Conservation (phyloP, 1,140 invertebrate genomes). For the Rhyacophila brunnea region DNA sequence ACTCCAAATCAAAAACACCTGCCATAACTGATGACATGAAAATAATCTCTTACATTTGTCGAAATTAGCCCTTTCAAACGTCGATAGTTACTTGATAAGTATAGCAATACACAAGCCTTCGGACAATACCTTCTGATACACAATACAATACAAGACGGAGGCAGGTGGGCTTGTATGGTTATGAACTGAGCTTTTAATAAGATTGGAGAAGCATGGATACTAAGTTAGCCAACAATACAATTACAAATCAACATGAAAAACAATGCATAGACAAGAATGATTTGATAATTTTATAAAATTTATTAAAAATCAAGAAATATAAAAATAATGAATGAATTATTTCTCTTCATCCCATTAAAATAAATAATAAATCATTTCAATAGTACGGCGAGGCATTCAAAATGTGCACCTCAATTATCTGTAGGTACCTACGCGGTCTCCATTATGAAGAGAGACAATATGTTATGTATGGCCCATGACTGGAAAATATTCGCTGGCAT, state of each 20-base stretch:
- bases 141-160: conserved; percentile 19
- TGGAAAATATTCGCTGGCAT: too few species aligned
- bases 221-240: conserved; percentile 14
- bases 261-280: not conserved
- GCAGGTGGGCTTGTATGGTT: conserved; percentile 30
- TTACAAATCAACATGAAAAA: not conserved
- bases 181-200: conserved; percentile 26
- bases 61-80: conserved; percentile 2
- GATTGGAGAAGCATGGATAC: conserved; percentile 23
- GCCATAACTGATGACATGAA: conserved; percentile 58
- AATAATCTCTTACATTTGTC: conserved; percentile 24
- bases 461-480: too few species aligned
- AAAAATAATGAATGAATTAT: too few species aligned
- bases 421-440: too few species aligned
- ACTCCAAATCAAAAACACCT: conserved; percentile 86
- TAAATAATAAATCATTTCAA: too few species aligned
- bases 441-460: too few species aligned
- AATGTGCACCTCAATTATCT: too few species aligned
- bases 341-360: too few species aligned
- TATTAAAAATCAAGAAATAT: too few species aligned
- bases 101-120: conserved; percentile 2
- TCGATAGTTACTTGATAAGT: not conserved
- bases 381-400: too few species aligned
- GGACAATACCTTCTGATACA: conserved; percentile 6
- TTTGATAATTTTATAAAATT: not conserved